Percentiles rank a stretch among this genome's conserved stretches.
Evolutionary conservation across 2,888 invertebrate genomes (phyloP).

Genomic region (Spilosoma lubricipeda): DNA sequence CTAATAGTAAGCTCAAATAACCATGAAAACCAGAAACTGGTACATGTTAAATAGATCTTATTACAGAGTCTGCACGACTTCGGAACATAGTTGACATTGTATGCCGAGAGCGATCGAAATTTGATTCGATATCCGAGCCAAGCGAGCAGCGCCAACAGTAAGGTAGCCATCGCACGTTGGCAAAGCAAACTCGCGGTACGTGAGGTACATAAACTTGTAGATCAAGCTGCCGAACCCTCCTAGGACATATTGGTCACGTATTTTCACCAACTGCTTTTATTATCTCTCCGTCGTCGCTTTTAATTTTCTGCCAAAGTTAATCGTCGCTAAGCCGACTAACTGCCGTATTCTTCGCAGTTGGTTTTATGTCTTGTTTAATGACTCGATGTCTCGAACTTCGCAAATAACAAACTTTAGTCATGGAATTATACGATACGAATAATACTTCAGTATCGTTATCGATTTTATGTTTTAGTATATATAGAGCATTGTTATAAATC

Average conservation of each 20-base stretch:
- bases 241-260: conserved; percentile 83
- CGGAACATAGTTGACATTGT: conserved; percentile 58
- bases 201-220: conserved; percentile 77
- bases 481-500: neutral
- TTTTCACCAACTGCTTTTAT: conserved; percentile 76
- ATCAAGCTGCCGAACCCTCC: conserved; percentile 63
- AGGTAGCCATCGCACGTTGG: conserved; percentile 78
- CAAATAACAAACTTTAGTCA: conserved; percentile 42
- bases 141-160: conserved; percentile 65
- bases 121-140: conserved; percentile 72
- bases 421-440: conserved; percentile 38
- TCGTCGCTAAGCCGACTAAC: conserved; percentile 67
- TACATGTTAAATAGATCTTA: conserved; percentile 28
- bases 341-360: conserved; percentile 67
- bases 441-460: conserved; percentile 28
- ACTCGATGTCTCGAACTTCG: conserved; percentile 48
- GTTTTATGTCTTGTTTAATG: conserved; percentile 60
- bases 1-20: neutral
- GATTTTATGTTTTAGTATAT: neutral
- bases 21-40: neutral
- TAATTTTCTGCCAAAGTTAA: conserved; percentile 78
- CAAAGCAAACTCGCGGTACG: conserved; percentile 80
- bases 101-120: conserved; percentile 67
- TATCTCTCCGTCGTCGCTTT: conserved; percentile 75
- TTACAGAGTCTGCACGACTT: conserved; percentile 35